phyloP scores from a whole-genome alignment of 2,888 invertebrate genomes.

The Artemia sp. region DNA sequence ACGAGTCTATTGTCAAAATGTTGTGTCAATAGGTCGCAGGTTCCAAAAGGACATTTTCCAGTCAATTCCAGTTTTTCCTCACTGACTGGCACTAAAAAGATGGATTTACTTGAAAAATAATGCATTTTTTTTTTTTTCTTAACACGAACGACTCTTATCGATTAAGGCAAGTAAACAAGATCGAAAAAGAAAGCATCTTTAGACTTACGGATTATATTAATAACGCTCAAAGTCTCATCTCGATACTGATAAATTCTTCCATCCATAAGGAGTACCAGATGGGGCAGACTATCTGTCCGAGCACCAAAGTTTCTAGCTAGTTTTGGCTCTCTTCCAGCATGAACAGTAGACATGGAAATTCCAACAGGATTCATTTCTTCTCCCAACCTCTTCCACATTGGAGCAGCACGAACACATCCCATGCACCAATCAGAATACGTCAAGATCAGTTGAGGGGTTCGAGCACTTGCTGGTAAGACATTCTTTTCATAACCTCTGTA shows the following conservation, averaged over 20 bases:
- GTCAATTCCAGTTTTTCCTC: no score
- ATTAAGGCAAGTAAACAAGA: background rate
- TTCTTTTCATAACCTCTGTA: constrained; percentile 68
- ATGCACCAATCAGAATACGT: constrained; percentile 92
- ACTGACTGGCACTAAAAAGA: no score
- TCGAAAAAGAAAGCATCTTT: background rate
- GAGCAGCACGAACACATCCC: constrained; percentile 72
- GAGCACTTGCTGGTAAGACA: constrained; percentile 62
- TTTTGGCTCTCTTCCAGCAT: constrained; percentile 61
- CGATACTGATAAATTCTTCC: constrained; percentile 70
- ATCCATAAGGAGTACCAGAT: constrained; percentile 59
- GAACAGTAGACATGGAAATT: constrained; percentile 54
- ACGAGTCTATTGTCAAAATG: no score
- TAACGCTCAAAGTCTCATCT: constrained; percentile 57
- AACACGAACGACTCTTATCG: no score
- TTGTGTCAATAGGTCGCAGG: no score
- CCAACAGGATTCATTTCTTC: constrained; percentile 70
- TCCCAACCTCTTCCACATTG: constrained; percentile 63
- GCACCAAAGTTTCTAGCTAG: constrained; percentile 62
- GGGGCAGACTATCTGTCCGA: constrained; percentile 49
- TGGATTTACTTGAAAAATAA: no score
- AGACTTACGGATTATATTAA: constrained; percentile 54
- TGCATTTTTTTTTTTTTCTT: no score
- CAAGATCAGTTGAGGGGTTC: constrained; percentile 64
- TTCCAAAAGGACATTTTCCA: no score